phyloP scores from a whole-genome alignment of 2,888 invertebrate genomes.

The Euzophera pinguis region DNA sequence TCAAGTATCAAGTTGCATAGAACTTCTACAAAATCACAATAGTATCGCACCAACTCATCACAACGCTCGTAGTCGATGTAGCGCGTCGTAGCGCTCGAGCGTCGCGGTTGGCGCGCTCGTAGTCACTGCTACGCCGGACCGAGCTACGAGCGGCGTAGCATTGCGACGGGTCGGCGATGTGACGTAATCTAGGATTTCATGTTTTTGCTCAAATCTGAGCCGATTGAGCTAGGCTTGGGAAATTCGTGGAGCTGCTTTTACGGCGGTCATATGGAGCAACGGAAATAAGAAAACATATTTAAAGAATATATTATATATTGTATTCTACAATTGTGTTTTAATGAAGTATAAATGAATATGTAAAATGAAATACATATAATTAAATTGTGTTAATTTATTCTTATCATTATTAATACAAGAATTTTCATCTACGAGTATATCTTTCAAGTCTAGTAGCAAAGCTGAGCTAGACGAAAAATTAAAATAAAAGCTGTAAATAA shows the following conservation, averaged over 20 bases:
- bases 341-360: too few species aligned
- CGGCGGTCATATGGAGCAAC: neutral
- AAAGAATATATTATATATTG: too few species aligned
- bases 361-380: too few species aligned
- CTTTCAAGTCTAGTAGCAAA: too few species aligned
- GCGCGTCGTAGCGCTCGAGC: constrained; percentile 40
- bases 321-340: too few species aligned
- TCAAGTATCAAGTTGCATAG: neutral
- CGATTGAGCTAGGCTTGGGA: constrained; percentile 4
- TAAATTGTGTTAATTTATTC: too few species aligned
- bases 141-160: constrained; percentile 45
- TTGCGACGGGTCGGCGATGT: constrained; percentile 41
- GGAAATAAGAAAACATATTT: too few species aligned
- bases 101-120: constrained; percentile 56
- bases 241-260: neutral
- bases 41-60: too few species aligned
- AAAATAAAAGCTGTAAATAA: neutral
- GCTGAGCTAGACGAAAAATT: neutral
- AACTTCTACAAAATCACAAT: too few species aligned
- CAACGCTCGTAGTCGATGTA: constrained; percentile 21
- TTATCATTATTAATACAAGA: too few species aligned
- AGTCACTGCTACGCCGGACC: constrained; percentile 64
- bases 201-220: constrained; percentile 7
- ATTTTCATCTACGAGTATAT: too few species aligned
- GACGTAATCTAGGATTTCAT: constrained; percentile 38